Conservation (phyloP, 2,797 vertebrate genomes). For the Sebastolobus alascanus region DNA sequence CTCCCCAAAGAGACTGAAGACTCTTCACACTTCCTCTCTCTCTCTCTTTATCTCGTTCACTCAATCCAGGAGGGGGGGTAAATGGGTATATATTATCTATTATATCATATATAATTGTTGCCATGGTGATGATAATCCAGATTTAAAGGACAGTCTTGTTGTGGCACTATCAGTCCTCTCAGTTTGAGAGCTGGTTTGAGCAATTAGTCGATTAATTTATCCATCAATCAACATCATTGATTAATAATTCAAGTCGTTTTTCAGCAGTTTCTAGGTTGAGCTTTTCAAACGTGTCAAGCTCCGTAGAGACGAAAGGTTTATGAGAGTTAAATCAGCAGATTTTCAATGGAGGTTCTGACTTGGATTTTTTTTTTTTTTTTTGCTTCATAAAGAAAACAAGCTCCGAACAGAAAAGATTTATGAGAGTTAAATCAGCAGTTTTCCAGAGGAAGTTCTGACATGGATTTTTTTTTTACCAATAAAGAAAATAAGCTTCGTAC, state of each 20-base stretch:
- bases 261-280: neutral
- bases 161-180: neutral
- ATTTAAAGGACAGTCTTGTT: neutral
- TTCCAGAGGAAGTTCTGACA: neutral
- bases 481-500: no score
- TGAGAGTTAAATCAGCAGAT: neutral
- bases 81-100: conserved; percentile 20
- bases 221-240: neutral
- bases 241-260: neutral
- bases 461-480: neutral
- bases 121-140: conserved; percentile 43
- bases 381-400: neutral
- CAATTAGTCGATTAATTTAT: neutral
- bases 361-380: neutral
- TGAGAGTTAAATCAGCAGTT: neutral
- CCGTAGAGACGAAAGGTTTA: neutral
- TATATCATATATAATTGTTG: conserved; percentile 41
- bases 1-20: conserved; percentile 67
- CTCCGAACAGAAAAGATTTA: neutral
- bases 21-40: conserved; percentile 43
- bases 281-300: neutral
- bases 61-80: neutral
- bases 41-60: conserved; percentile 19
- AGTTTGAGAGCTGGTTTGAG: neutral
- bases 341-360: neutral